Evolutionary conservation across 1,140 invertebrate genomes (phyloP), one percentile per base, ranked within the genome.

Genomic region (Carcinoscorpius rotundicauda): DNA sequence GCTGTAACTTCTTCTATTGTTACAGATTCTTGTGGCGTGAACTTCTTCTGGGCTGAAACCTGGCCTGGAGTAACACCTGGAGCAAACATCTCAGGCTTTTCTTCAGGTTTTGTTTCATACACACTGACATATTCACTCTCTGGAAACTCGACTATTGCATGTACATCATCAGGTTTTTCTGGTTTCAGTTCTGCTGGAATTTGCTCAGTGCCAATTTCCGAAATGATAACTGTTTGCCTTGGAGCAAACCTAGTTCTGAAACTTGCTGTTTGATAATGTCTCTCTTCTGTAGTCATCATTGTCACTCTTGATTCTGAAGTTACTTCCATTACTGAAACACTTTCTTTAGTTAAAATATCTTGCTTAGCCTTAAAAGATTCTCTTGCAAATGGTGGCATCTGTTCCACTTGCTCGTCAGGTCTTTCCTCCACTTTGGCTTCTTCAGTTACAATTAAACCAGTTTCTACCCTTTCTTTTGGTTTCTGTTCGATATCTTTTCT

Each of bases 1-100:
- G 67, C n/a, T 8, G 63, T 55, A 49, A 71, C 57, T 65, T 71
- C 69, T 3, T 64, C 65, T 49, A 71, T 53, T 50, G 65, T 60
- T 52, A 70, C 51, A 49, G 67, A 65, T 51, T 70, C 68, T 48
- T 52, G 58, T 5, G 64, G 62, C 4, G 68, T 64, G n/a, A 66
- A 58, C 57, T 66, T 69, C 48, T 66, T 53, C 60, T 56, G 66
- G 4, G 68, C 68, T 58, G 58, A 66, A 10, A 64, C 66, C 55
- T 69, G 48, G 4, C 68, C 68, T 9, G 68, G 68, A 9, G 63
- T 6, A 9, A 60, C 59, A 29, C 68, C 68, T 51, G 65, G 58
- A 5, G 52, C 8, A 64, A 70, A 70, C 48, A 63, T 65, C 58
- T 64, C 60, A 52, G 70, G 52, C 48, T 61, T 65, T 63, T 70